Evolutionary conservation across 2,797 vertebrate species (phyloP), one percentile per base, ranked within the genome.

Genomic region (Orestias chungarensis): DNA sequence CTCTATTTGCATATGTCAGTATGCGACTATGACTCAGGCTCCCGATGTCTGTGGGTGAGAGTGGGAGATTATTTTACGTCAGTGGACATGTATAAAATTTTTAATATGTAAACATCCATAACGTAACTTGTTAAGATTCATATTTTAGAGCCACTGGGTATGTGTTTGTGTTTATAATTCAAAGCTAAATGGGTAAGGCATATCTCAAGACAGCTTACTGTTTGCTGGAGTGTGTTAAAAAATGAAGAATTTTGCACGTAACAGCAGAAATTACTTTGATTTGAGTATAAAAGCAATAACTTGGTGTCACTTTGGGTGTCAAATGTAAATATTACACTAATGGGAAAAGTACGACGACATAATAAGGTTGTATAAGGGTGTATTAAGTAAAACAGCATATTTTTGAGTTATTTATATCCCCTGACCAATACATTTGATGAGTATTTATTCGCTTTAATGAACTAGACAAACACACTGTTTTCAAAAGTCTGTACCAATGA

Each of bases 91-190:
- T 66, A 80, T 78, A 67, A 55, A 0, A 73, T 68, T 75, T 82
- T 66, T 42, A 73, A 74, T 75, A 76, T 46, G 25, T 67, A 82
- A 79, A 75, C 47, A 77, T 62, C 1, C 59, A 73, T 54, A 67
- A 84, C 80, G 78, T 35, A 72, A n/a, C 57, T 70, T 76, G 78
- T 82, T 71, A n/a, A 66, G 50, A 84, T 82, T 46, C 35, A 87
- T 84, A 66, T 87, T 89, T 86, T 73, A 83, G 23, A 79, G 18
- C 31, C 74, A 67, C 27, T 5, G 42, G 40, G 49, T 40, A 61
- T 2, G 0, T 76, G 66, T 83, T 78, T 72, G 23, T 17, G 44
- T 89, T 74, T 68, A 83, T 68, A 59, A 76, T 82, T 85, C 62
- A 82, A 67, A 78, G 38, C 40, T 49, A 73, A 66, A 69, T 0